These are phyloP conservation scores for Sepiola atlantica DNA, from an alignment of 2,888 invertebrate genomes.

Conservation along the genomic window DNA sequence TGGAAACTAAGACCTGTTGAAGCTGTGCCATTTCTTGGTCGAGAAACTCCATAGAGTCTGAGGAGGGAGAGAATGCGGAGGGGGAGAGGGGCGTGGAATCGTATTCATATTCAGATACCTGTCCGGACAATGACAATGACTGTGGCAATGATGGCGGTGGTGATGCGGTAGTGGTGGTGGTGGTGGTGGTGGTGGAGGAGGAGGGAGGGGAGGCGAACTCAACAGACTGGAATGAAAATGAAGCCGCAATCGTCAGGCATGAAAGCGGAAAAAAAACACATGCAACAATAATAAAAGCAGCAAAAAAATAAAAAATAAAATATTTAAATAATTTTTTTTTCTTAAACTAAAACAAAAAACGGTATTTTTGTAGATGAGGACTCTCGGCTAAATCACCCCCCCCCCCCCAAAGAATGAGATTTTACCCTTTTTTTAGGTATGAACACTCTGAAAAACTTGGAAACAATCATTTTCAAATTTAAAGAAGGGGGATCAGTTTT, in stretches of 20 bases:
- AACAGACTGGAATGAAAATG: conserved; percentile 11
- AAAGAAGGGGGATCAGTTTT: too few species aligned
- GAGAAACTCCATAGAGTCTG: conserved; percentile 71
- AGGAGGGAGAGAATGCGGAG: conserved; percentile 49
- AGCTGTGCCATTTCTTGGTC: conserved; percentile 76
- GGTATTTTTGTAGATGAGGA: too few species aligned
- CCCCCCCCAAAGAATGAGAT: too few species aligned
- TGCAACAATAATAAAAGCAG: background rate
- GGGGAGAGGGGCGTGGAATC: conserved; percentile 42
- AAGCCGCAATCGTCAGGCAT: background rate
- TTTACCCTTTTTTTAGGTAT: too few species aligned
- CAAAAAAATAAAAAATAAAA: background rate
- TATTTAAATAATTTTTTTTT: background rate
- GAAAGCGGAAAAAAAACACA: background rate
- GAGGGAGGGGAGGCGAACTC: background rate
- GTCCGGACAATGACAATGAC: background rate
- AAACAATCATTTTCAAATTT: too few species aligned
- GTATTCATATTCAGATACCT: conserved; percentile 48
- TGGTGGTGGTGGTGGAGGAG: background rate
- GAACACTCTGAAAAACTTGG: too few species aligned
- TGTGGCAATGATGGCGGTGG: background rate
- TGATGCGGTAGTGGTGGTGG: background rate
- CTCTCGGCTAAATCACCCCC: too few species aligned
- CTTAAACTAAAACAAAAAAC: too few species aligned
- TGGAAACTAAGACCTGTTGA: conserved; percentile 76